Conservation (phyloP, 2,888 invertebrate species). For the Plebejus anna region DNA sequence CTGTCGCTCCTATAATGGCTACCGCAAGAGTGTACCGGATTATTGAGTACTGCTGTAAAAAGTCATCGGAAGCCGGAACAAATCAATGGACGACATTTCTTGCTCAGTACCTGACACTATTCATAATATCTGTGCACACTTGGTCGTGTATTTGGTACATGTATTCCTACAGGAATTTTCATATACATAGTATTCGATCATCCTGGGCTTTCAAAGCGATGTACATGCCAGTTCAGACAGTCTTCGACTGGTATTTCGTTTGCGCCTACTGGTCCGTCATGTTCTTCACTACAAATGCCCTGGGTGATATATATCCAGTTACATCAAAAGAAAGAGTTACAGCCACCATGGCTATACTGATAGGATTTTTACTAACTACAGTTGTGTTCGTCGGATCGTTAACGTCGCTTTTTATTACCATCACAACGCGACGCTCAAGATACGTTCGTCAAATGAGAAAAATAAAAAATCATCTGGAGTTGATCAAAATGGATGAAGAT, state of each 20-base stretch:
- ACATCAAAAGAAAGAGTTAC: conserved; percentile 62
- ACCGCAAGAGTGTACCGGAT: conserved; percentile 65
- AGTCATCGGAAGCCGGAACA: conserved; percentile 69
- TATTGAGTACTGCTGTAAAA: conserved; percentile 62
- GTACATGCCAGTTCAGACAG: conserved; percentile 60
- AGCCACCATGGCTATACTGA: conserved; percentile 58
- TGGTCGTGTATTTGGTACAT: conserved; percentile 73
- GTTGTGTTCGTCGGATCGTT: conserved; percentile 74
- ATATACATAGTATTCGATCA: conserved; percentile 54
- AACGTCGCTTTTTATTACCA: conserved; percentile 73
- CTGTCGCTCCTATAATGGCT: conserved; percentile 62
- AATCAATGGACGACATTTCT: conserved; percentile 74
- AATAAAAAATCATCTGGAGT: conserved; percentile 65
- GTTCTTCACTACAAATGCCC: conserved; percentile 68
- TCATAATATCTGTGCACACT: conserved; percentile 67
- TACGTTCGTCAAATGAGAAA: conserved; percentile 65
- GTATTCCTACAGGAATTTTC: conserved; percentile 60
- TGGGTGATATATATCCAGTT: conserved; percentile 71
- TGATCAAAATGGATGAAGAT: conserved; percentile 64
- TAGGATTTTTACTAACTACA: conserved; percentile 71
- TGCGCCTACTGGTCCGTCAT: conserved; percentile 72
- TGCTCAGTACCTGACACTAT: conserved; percentile 68
- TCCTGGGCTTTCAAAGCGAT: conserved; percentile 65
- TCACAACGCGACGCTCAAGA: conserved; percentile 66
- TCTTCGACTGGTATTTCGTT: conserved; percentile 68